Evolutionary conservation across 2,797 vertebrate genomes (phyloP), one percentile per base, ranked within the genome.

Genomic region (Lepus oiostolus): DNA sequence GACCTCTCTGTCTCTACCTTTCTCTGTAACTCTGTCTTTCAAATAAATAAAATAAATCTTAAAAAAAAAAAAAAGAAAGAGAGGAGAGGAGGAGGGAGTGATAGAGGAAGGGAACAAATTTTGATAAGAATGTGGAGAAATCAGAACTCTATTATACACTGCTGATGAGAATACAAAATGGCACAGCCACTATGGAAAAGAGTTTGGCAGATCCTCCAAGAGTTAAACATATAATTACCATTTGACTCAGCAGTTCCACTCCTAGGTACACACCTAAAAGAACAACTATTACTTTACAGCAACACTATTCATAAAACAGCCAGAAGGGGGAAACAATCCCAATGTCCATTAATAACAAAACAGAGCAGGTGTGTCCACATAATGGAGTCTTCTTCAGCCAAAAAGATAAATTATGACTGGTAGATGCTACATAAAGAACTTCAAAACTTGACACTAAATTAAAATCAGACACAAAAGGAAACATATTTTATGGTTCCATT

Each of bases 241-340:
- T 42, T 30, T 67, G 58, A 93, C 63, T 5, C 22, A 85, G 62
- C 54, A 92, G 85, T 82, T 80, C 26, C 32, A 96, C 47, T 70
- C 75, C 35, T 85, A 90, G n/a, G 19, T 17, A 58, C 13, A 58
- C 13, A 35, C 83, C 17, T 12, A 14, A 47, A 67, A 72, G 80
- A 89, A 89, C 89, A 24, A 80, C n/a, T 52, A 84, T 1, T 71
- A 77, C 2, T 70, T 85, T 50, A 85, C 35, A 68, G 76, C 14
- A 95, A 26, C 65, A 92, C 35, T 75, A 68, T 84, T 92, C 14
- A 79, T 54, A 88, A 58, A 58, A 75, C 2, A 75, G 68, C 19
- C 50, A 80, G 92, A 92, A 95, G 5, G 13, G 65, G 21, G 32
- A 70, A 75, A 88, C 35, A 81, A 79, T 24, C 4, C 8, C 72